Base-by-base conservation (phyloP, 1,140 invertebrate genomes). In the Heliothis subflexa region DNA sequence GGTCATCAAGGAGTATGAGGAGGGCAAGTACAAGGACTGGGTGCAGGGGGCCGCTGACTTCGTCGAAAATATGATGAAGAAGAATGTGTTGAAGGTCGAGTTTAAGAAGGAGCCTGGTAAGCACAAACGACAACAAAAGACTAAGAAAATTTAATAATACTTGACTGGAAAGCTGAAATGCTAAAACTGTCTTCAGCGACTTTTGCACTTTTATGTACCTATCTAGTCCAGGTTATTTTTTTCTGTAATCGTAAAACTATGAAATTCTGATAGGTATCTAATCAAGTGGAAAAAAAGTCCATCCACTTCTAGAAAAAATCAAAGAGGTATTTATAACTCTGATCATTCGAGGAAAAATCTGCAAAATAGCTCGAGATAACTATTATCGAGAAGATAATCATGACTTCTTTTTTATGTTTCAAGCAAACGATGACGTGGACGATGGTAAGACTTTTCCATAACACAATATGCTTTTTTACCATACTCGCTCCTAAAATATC, bases 1-100 rank as follows among this genome's bases (percentile, higher is more conserved):
- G 81, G 93, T 96, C 33, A 96, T 99, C 95, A 97, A 97, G 86
- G 91, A 95, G 1, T 99, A 96, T 88, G 98, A 99, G 93, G 96
- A 97, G 55, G 84, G 86, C 0, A 96, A 96, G 77, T 97, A 95
- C 76, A 95, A 96, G 11, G 91, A 95, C 0, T 98, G 96, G 96
- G 88, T 96, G 7, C 87, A 96, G 3, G 95, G 94, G 7, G 95
- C 96, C 0, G 91, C 95, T 0, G 87, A 91, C 13, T 93, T 96
- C 5, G 94, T 97, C 0, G 95, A 95, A 45, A 94, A 95, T 49
- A 95, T 96, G 1, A 96, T 97, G 95, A 96, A 96, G 66, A 96
- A 95, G 81, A 97, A 96, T 80, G 95, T 98, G 45, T 85, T 98
- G 9, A 96, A 94, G 80, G 95, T 97, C 62, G 91, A 90, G 9